Evolutionary conservation across 2,113 vertebrate genomes (phyloP).

Genomic region (Nothoprocta pentlandii): DNA sequence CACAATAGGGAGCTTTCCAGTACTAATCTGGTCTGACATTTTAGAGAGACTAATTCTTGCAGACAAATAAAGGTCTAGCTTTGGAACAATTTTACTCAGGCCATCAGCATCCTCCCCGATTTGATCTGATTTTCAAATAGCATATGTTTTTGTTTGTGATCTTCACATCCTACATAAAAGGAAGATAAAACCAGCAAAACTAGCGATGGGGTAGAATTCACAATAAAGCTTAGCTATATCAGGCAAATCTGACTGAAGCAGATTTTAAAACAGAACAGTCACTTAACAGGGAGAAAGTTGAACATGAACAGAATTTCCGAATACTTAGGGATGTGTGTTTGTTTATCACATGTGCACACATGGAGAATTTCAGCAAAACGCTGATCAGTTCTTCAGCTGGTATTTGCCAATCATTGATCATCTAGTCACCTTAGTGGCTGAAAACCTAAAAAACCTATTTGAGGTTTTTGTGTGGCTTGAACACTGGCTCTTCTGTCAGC

Average conservation of each 20-base stretch:
- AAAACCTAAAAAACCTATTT: slow-evolving; percentile 23
- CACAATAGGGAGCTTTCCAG: slow-evolving; percentile 25
- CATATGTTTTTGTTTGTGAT: slow-evolving; percentile 25
- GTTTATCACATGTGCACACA: not conserved
- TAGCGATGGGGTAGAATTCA: slow-evolving; percentile 2
- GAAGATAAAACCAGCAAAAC: slow-evolving; percentile 59
- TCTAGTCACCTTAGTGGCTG: not conserved
- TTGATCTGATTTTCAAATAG: slow-evolving; percentile 53
- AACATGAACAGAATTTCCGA: slow-evolving; percentile 35
- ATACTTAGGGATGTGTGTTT: not conserved
- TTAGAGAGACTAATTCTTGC: slow-evolving; percentile 50
- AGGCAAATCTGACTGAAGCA: slow-evolving; percentile 41
- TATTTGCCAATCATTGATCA: slow-evolving; percentile 32
- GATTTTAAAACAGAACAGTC: slow-evolving; percentile 52
- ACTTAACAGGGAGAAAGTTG: not conserved
- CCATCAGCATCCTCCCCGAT: slow-evolving; percentile 37
- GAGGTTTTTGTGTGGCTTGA: slow-evolving; percentile 30
- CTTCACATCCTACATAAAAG: slow-evolving; percentile 32
- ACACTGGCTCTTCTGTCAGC: slow-evolving; percentile 4
- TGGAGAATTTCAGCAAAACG: not conserved
- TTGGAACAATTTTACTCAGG: slow-evolving; percentile 50
- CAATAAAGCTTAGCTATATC: slow-evolving; percentile 21
- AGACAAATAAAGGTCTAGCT: slow-evolving; percentile 59
- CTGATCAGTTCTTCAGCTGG: not conserved
- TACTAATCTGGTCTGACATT: slow-evolving; percentile 60